Evolutionary conservation across 1,140 invertebrate genomes (phyloP).

Genomic region (Tetramorium simillimum): DNA sequence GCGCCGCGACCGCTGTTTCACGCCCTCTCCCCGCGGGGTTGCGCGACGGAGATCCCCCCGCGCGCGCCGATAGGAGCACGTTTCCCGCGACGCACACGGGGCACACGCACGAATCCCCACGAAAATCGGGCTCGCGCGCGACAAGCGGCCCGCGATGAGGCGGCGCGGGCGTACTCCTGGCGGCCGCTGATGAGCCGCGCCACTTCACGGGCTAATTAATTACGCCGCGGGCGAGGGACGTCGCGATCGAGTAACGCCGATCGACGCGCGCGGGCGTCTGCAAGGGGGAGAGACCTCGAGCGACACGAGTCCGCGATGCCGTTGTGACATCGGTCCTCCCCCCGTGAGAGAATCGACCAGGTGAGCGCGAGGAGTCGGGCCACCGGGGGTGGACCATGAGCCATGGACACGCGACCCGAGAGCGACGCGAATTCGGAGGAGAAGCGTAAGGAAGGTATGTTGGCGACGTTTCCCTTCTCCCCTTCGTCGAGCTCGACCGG

Average conservation of each 20-base stretch:
- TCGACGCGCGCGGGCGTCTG: neutral
- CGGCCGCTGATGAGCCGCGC: neutral
- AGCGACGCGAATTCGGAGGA: slow-evolving; percentile 44
- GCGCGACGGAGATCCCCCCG: neutral
- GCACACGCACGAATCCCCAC: neutral
- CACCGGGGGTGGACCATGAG: slow-evolving; percentile 46
- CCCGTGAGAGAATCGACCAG: neutral
- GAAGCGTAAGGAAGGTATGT: slow-evolving; percentile 66
- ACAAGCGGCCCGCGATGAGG: neutral
- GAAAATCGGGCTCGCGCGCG: neutral
- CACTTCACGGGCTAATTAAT: neutral
- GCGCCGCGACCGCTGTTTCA: neutral
- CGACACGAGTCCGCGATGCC: neutral
- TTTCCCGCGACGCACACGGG: too few relatives aligned
- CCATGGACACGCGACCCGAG: slow-evolving; percentile 59
- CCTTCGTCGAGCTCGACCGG: neutral
- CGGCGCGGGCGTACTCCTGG: neutral
- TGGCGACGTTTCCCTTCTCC: neutral
- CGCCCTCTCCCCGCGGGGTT: neutral
- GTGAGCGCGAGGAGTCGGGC: neutral
- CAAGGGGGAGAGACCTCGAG: neutral
- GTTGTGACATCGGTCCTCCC: slow-evolving; percentile 15
- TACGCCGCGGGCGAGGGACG: neutral
- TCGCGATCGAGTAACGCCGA: neutral
- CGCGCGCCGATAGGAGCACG: neutral